Evolutionary conservation across 2,113 vertebrate genomes (phyloP), one percentile per base, ranked within the genome.

Genomic region (Colistium nudipinnis): DNA sequence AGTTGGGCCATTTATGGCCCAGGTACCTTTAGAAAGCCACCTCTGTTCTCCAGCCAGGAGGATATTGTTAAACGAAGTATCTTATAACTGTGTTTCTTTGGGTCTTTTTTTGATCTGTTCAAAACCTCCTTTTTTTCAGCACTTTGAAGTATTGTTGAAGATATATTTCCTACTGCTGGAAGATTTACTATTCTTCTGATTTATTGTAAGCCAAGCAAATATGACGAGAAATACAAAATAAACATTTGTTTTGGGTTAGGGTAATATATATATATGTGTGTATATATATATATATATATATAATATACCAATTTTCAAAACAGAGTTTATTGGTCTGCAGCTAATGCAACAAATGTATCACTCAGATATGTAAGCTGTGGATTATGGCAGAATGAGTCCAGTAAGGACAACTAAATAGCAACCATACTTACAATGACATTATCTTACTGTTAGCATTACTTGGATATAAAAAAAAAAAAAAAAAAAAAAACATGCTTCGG

Each of bases 1-100:
- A 95, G 93, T 94, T 91, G 88, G 90, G 88, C 90, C 87, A 84
- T 86, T 89, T 83, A 90, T 91, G 85, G 80, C 89, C 91, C 74
- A 68, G 54, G 65, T 63, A 74, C 22, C 43, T 27, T 41, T 35
- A 72, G 45, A 93, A 91, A 94, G 91, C 91, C 79, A 74, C 6
- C 83, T 84, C 90, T 92, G 91, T 94, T 92, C 93, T 93, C 89
- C 92, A 93, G 89, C 11, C 89, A 89, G 90, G 89, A 92, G 86
- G 85, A 89, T 62, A 68, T 80, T 81, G 63, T 80, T 72, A 27
- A 38, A 24, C 10, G 0, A 44, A 57, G n/a, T 38, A 10, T 63
- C 36, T 20, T 33, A 36, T 14, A 57, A 53, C 36, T 57, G 6
- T 48, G 24, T 20, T 49, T 41, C 7, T 61, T 7, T 25, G 16